Evolutionary conservation across 2,888 invertebrate species (phyloP).

Genomic region (Cheilosia grossa): DNA sequence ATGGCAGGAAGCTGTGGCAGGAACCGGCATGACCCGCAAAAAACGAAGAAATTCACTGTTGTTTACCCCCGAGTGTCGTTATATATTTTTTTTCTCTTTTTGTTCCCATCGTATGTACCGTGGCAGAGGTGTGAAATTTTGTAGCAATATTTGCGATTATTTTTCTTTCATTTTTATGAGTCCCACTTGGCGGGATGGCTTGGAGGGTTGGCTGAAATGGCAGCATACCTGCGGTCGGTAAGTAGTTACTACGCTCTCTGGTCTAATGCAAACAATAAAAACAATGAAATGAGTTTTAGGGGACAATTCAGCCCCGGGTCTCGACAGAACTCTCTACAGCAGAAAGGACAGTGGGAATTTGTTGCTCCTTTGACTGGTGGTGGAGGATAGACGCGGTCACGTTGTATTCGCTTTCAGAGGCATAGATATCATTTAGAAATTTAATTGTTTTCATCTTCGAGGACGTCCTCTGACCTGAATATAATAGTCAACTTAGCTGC

Average conservation of each 20-base stretch:
- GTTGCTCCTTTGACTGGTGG: background rate
- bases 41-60: background rate
- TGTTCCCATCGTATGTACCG: background rate
- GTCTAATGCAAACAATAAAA: slow-evolving; percentile 36
- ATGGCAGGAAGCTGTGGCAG: slow-evolving; percentile 15
- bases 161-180: slow-evolving; percentile 53
- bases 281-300: background rate
- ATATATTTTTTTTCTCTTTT: slow-evolving; percentile 37
- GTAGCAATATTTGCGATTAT: slow-evolving; percentile 66
- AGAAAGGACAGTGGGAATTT: background rate
- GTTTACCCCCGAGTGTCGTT: slow-evolving; percentile 43
- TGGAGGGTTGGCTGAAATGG: background rate
- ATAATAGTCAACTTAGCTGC: too few species aligned
- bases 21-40: slow-evolving; percentile 12
- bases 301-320: background rate
- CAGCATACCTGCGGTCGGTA: background rate
- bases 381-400: too few species aligned
- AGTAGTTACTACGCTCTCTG: slow-evolving; percentile 2
- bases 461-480: too few species aligned
- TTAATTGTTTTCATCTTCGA: too few species aligned
- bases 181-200: slow-evolving; percentile 56
- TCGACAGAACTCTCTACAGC: background rate
- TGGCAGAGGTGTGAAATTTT: slow-evolving; percentile 56
- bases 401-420: too few species aligned
- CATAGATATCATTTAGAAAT: too few species aligned